These are phyloP conservation scores for Falco rusticolus DNA, from an alignment of 2,797 vertebrate genomes.

Conservation along the genomic window DNA sequence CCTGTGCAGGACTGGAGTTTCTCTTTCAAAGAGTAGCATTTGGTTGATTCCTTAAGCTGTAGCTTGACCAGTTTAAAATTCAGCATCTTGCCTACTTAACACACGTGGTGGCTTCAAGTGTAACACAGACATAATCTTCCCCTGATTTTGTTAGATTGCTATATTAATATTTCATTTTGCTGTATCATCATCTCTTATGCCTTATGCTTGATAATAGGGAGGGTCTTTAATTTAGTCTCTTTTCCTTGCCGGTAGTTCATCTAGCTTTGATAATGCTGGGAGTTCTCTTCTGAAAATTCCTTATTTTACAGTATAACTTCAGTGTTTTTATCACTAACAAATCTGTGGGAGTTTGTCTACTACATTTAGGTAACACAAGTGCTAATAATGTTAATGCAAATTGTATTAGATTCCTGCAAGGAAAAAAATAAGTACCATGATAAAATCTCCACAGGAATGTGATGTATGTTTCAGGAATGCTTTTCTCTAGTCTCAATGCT, in stretches of 20 bases:
- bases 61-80: not conserved
- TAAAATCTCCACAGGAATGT: conserved; percentile 43
- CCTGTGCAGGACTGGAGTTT: not conserved
- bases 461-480: conserved; percentile 3
- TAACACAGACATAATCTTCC: not conserved
- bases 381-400: not conserved
- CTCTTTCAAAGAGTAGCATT: not conserved
- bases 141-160: not conserved
- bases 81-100: not conserved
- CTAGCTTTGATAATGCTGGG: not conserved
- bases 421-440: not conserved
- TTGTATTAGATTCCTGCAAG: not conserved
- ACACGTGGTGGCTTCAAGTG: not conserved
- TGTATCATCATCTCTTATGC: not conserved
- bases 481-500: conserved; percentile 1
- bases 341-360: not conserved
- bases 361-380: not conserved
- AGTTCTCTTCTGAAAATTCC: not conserved
- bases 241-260: not conserved
- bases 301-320: not conserved
- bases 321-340: not conserved
- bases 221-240: not conserved
- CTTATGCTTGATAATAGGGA: not conserved
- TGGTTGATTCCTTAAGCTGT: not conserved
- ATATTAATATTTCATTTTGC: not conserved